A percentile compares a stretch with the other conserved stretches of the same genome.
phyloP scores from a whole-genome alignment of 2,113 vertebrate species.

The Rhagologus leucostigma region DNA sequence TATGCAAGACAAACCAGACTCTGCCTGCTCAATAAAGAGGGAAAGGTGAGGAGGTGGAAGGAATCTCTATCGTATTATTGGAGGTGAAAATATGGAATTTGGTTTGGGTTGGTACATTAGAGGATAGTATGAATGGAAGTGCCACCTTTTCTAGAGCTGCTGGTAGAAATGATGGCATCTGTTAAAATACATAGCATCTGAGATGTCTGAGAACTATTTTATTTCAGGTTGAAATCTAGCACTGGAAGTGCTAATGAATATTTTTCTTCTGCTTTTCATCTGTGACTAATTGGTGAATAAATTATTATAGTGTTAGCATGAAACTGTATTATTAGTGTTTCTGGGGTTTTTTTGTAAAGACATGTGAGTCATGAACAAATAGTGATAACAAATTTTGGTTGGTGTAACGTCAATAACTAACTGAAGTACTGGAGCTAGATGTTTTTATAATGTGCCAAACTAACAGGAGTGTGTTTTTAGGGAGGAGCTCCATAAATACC shows the following conservation, averaged over 20 bases:
- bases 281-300: constrained; percentile 8
- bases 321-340: background rate
- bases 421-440: background rate
- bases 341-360: background rate
- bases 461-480: background rate
- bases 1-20: background rate
- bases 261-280: background rate
- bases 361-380: background rate
- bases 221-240: background rate
- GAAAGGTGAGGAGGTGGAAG: background rate
- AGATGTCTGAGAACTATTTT: background rate
- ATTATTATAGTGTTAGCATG: background rate
- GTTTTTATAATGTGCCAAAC: background rate
- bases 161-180: background rate
- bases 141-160: background rate
- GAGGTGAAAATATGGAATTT: background rate
- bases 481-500: background rate
- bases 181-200: background rate
- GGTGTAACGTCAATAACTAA: background rate
- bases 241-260: background rate
- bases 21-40: background rate
- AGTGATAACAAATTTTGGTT: background rate
- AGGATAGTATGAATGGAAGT: background rate
- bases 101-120: background rate
- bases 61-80: background rate